phyloP scores from a whole-genome alignment of 2,888 invertebrate species.

The Xanthia icteritia region DNA sequence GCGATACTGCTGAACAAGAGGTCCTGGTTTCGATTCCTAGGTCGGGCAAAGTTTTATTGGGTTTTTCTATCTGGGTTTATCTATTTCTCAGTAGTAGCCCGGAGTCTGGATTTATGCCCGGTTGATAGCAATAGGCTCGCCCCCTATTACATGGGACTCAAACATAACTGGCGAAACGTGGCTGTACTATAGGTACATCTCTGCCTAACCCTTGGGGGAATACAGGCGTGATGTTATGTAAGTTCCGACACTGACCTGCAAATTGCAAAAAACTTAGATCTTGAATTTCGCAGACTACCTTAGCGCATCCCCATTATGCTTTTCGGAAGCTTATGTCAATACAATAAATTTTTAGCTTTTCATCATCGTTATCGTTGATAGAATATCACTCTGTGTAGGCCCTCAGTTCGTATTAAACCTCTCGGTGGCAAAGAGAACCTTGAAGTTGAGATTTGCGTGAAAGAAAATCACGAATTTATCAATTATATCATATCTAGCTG shows the following conservation, averaged over 20 bases:
- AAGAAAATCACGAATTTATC: conserved; percentile 37
- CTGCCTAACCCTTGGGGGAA: too few relatives aligned
- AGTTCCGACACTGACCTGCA: too few relatives aligned
- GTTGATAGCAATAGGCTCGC: neutral
- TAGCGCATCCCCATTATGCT: neutral
- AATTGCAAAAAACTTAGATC: too few relatives aligned
- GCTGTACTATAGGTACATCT: neutral
- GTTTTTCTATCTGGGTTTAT: too few relatives aligned
- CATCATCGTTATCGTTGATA: too few relatives aligned
- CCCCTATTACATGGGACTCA: neutral
- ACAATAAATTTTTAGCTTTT: neutral
- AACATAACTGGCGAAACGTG: neutral
- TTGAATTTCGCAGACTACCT: too few relatives aligned
- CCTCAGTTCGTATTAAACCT: neutral
- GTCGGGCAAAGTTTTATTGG: too few relatives aligned
- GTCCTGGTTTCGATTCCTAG: too few relatives aligned
- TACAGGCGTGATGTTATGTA: neutral
- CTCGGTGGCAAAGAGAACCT: neutral
- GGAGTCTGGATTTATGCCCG: neutral
- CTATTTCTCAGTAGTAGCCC: too few relatives aligned
- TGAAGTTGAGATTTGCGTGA: conserved; percentile 19
- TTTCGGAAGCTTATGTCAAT: neutral
- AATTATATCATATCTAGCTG: conserved; percentile 38
- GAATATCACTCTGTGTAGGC: neutral
- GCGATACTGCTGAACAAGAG: too few relatives aligned